phyloP scores from a whole-genome alignment of 2,113 vertebrate species.

The mouse (Mus musculus) region DNA sequence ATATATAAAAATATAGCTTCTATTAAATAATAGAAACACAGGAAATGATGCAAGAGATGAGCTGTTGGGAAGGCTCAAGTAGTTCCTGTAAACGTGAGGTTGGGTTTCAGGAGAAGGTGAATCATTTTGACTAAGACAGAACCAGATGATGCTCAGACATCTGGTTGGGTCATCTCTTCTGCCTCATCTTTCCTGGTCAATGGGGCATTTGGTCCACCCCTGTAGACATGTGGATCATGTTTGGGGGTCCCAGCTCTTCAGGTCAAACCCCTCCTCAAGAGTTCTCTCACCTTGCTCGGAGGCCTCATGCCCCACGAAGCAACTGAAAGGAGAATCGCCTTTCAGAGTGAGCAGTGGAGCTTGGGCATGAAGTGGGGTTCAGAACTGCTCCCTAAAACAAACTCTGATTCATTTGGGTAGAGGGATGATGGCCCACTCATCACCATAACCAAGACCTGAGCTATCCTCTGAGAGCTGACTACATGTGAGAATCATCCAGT shows the following conservation, averaged over 20 bases:
- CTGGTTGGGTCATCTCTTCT: background rate
- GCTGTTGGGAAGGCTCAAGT: slow-evolving; percentile 41
- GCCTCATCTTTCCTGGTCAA: background rate
- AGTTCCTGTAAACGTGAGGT: slow-evolving; percentile 26
- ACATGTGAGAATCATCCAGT: background rate
- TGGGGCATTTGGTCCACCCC: background rate
- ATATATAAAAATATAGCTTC: slow-evolving; percentile 1
- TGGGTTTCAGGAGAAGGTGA: slow-evolving; percentile 5
- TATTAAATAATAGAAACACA: slow-evolving; percentile 40
- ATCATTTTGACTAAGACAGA: background rate
- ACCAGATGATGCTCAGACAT: background rate
- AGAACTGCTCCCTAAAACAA: background rate
- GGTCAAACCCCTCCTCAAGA: background rate
- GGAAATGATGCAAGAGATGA: slow-evolving; percentile 56
- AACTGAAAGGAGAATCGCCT: background rate
- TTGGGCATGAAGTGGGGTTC: background rate
- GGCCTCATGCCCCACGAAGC: background rate
- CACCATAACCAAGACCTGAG: background rate
- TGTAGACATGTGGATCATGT: background rate
- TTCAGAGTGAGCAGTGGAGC: background rate
- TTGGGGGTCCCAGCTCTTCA: background rate
- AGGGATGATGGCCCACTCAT: background rate
- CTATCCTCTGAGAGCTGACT: background rate
- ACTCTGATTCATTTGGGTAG: background rate
- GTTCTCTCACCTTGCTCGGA: background rate